phyloP scores from a whole-genome alignment of 2,113 vertebrate genomes.

The Eurypyga helias region DNA sequence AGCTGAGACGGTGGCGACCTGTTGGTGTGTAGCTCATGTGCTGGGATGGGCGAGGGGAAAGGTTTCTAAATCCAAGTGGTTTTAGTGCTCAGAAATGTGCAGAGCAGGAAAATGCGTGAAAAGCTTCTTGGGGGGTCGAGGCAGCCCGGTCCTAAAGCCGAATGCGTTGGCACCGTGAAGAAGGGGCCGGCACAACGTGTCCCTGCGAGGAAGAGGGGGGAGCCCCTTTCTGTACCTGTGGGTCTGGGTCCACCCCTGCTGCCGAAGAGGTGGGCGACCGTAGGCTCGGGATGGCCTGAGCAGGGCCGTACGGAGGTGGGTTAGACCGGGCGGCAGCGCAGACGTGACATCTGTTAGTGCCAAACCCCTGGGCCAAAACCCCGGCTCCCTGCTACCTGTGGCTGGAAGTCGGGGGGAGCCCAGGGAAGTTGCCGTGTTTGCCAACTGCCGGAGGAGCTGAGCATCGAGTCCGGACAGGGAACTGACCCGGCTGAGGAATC shows the following conservation, averaged over 20 bases:
- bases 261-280: accelerated
- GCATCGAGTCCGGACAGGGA: accelerated
- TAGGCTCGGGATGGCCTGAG: background rate
- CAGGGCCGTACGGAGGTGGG: background rate
- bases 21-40: background rate
- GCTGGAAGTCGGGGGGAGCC: background rate
- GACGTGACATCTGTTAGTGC: background rate
- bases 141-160: background rate
- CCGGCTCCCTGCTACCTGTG: background rate
- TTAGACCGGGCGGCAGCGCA: background rate
- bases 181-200: background rate
- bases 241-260: background rate
- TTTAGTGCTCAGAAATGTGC: background rate
- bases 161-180: accelerated
- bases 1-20: background rate
- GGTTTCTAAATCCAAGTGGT: background rate
- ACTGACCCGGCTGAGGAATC: accelerated
- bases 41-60: background rate
- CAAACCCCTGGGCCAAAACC: background rate
- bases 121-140: background rate
- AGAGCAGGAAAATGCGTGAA: background rate
- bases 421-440: background rate
- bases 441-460: accelerated
- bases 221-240: accelerated
- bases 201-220: background rate